Percentiles rank a stretch among this genome's conserved stretches.
These are phyloP conservation scores for Leucozona laternaria DNA, from an alignment of 2,888 invertebrate genomes.

Conservation along the genomic window DNA sequence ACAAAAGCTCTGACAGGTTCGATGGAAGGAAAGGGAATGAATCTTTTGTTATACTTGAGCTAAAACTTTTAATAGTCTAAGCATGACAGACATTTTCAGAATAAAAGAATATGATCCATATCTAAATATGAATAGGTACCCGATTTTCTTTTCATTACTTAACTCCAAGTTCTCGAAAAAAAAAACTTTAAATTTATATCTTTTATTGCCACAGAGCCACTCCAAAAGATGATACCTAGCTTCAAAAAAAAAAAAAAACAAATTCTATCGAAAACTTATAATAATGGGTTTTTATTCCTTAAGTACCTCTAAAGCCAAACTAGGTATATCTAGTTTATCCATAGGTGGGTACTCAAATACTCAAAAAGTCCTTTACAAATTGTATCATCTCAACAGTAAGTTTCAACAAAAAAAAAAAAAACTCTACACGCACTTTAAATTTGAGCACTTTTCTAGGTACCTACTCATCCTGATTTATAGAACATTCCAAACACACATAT, in stretches of 20 bases:
- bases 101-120: no score
- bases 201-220: background rate
- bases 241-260: background rate
- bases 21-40: no score
- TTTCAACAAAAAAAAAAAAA: background rate
- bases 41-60: no score
- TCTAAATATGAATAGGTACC: no score
- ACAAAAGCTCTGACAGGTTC: no score
- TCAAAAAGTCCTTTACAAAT: background rate
- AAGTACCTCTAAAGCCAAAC: background rate
- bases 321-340: background rate
- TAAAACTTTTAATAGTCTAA: no score
- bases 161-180: background rate
- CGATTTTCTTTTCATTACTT: no score
- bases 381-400: background rate
- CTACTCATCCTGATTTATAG: background rate
- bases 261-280: background rate
- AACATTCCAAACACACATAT: constrained; percentile 1
- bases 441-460: background rate
- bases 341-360: background rate
- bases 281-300: background rate
- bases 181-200: background rate
- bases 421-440: background rate
- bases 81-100: no score
- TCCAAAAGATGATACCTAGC: background rate